Evolutionary conservation across 2,888 invertebrate species (phyloP), one percentile per base, ranked within the genome.

Genomic region (Trichogramma evanescens): DNA sequence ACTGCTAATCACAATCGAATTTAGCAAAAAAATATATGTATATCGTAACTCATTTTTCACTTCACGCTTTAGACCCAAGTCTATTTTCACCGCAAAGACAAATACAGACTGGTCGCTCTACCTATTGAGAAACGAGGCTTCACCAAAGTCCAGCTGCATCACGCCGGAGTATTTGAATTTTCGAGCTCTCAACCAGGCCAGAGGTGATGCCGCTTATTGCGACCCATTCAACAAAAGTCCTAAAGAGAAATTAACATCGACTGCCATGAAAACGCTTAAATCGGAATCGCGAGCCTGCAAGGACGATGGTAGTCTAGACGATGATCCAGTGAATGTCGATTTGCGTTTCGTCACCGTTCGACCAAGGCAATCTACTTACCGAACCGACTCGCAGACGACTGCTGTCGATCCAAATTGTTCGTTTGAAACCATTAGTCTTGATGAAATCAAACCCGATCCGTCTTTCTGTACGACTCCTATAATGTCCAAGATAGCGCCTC

Each of bases 401-500:
- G 59, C 56, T 7, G 54, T 49, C 3, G 58, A 39, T 10, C 50
- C 45, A 40, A 60, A 49, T 9, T 40, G 41, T 4, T 39, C 7
- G 9, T 26, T n/a, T 5, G 26, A 45, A 1, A n/a, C 26, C 4
- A n/a, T 50, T 2, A 50, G 46, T 6, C 6, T 13, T 7, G 44
- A 45, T 7, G 45, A 56, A 1, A 5, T 5, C 6, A 53, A 52
- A 26, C 39, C 50, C 46, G 48, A 57, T 50, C 5, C 43, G 6
- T 13, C 50, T 50, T 50, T 44, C 46, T 63, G 41, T 8, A 6
- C 10, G 2, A 66, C 66, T 3, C 63, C 68, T 5, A 56, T 7
- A 3, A 6, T 10, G 8, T 54, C 9, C 45, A 7, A 66, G 65
- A 51, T 42, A 13, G 10, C 58, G 4, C 73, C 74, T 2, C 69